Conservation (phyloP, 2,888 invertebrate species). For the Prosapia bicincta region DNA sequence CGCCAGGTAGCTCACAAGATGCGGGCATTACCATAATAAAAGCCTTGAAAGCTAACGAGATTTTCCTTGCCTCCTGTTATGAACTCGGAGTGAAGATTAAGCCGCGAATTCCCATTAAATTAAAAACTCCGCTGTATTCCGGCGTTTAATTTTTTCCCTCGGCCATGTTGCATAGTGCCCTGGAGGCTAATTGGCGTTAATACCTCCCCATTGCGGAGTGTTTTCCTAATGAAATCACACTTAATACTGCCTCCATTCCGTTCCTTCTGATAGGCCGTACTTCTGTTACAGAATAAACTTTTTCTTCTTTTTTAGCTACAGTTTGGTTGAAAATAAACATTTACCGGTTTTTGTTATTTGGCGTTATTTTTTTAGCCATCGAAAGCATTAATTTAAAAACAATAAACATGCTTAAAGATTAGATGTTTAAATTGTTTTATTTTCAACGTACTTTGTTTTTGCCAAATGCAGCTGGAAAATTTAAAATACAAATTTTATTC, state of each 20-base stretch:
- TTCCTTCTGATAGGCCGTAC: neutral
- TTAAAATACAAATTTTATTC: too few species aligned
- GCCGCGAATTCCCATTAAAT: conserved; percentile 29
- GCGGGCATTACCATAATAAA: conserved; percentile 22
- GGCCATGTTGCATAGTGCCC: conserved; percentile 17
- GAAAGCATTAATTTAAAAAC: conserved; percentile 17
- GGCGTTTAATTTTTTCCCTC: conserved; percentile 16
- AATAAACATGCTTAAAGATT: too few species aligned
- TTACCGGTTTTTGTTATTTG: too few species aligned
- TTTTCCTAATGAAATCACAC: conserved; percentile 24
- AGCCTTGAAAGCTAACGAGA: conserved; percentile 6
- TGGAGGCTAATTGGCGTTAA: conserved; percentile 6
- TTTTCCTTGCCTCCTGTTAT: conserved; percentile 10
- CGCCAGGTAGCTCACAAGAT: neutral
- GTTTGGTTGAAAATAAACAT: too few species aligned
- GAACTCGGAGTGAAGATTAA: conserved; percentile 24
- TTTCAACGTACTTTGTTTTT: too few species aligned
- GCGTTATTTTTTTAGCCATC: too few species aligned
- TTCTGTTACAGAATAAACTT: too few species aligned
- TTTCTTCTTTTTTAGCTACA: too few species aligned
- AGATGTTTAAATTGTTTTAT: too few species aligned
- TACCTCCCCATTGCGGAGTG: neutral
- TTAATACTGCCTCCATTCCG: conserved; percentile 4
- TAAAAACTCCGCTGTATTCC: conserved; percentile 13
- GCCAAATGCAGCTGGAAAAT: too few species aligned